Base-by-base conservation (phyloP, 2,888 invertebrate genomes). In the Chaetogeoica ovagalla region DNA sequence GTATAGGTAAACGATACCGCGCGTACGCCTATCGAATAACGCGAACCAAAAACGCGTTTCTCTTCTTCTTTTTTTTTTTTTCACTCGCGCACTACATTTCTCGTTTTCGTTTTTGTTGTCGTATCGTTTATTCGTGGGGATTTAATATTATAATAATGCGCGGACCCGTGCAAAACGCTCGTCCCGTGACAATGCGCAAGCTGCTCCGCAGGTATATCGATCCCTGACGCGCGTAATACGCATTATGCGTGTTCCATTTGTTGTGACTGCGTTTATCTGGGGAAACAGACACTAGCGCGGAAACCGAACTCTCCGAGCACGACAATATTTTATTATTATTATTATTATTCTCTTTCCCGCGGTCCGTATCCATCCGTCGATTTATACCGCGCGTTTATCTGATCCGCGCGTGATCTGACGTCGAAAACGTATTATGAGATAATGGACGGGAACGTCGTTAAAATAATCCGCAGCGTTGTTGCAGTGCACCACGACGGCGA, bases 371-470 rank as follows among this genome's bases (percentile, higher is more conserved):
- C n/a, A n/a, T n/a, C n/a, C n/a, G n/a, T n/a, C n/a, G n/a, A n/a
- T n/a, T n/a, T 69, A 60, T 62, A 55, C 5, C 7, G 21, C 52
- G 48, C 63, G 63, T 63, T 63, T 73, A 63, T 73, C 74, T 57
- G 39, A 15, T 23, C 37, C 57, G 57, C n/a, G n/a, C n/a, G n/a
- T 37, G 59, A 72, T 72, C 72, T 48, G 23, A 48, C 62, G 23
- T 37, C n/a, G 60, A 21, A 60, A 60, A 73, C 48, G 62, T 48
- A n/a, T n/a, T n/a, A n/a, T n/a, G n/a, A n/a, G n/a, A n/a, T n/a
- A n/a, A n/a, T n/a, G n/a, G n/a, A n/a, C n/a, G 52, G 57, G 66
- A 37, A 19, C 66, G 57, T 57, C 76, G 68, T 76, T 76, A 76
- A 76, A 76, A 76, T 76, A 76, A 76, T 68, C 76, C 59, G 23